Conservation (phyloP, 2,888 invertebrate genomes). For the Drosophila borborema region DNA sequence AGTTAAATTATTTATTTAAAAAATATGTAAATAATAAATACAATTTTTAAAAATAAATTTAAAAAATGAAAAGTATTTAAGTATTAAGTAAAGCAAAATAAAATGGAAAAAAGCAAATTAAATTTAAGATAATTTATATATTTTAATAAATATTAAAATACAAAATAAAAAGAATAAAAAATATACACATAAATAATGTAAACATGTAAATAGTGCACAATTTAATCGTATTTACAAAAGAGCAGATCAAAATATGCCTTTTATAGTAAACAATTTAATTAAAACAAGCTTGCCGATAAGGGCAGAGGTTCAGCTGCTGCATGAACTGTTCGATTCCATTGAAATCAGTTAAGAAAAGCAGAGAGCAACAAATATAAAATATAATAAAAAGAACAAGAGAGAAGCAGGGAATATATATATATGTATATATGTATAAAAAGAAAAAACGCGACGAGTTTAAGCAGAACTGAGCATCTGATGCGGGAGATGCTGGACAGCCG, state of each 20-base stretch:
- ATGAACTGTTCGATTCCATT: slow-evolving; percentile 40
- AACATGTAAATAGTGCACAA: neutral
- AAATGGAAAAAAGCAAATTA: too few relatives aligned
- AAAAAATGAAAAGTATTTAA: too few relatives aligned
- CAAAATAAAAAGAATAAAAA: neutral
- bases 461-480: slow-evolving; percentile 47
- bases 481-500: slow-evolving; percentile 8
- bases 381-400: neutral
- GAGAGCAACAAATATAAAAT: slow-evolving; percentile 21
- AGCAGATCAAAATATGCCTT: slow-evolving; percentile 33
- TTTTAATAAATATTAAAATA: too few relatives aligned
- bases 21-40: too few relatives aligned
- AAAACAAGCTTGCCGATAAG: slow-evolving; percentile 39
- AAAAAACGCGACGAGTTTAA: slow-evolving; percentile 62
- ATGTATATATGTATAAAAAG: neutral
- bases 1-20: too few relatives aligned
- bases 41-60: too few relatives aligned
- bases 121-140: too few relatives aligned
- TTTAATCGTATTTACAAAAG: neutral
- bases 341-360: slow-evolving; percentile 70
- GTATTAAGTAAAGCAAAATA: too few relatives aligned
- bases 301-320: slow-evolving; percentile 15
- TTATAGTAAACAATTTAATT: slow-evolving; percentile 63
- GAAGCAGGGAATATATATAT: neutral
- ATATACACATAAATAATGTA: neutral